Conservation (phyloP, 1,140 invertebrate species). For the Microvelia longipes region DNA sequence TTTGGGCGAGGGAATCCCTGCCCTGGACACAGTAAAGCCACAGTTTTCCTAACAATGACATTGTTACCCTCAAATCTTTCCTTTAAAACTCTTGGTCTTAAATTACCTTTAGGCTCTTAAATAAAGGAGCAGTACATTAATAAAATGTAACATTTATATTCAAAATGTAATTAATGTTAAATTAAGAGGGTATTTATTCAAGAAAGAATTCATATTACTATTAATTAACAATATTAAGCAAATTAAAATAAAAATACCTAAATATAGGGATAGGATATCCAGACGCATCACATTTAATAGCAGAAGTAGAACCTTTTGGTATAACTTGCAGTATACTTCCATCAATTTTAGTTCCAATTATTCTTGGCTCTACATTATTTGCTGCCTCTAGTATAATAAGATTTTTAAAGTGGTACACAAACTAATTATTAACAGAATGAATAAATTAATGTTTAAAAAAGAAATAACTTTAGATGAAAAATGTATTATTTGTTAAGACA, state of each 20-base stretch:
- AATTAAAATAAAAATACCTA: conserved; percentile 15
- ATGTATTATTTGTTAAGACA: too few species aligned
- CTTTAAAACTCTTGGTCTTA: conserved; percentile 44
- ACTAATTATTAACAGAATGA: too few species aligned
- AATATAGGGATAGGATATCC: conserved; percentile 25
- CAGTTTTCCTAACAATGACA: conserved; percentile 20
- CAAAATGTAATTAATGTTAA: not conserved
- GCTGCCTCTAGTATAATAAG: conserved; percentile 20
- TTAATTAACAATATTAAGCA: conserved; percentile 17
- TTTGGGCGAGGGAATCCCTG: conserved; percentile 36
- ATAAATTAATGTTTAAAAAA: too few species aligned
- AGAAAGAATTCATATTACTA: too few species aligned
- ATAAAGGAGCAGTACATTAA: conserved; percentile 4
- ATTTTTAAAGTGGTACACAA: too few species aligned
- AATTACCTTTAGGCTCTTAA: conserved; percentile 49
- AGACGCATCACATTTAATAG: conserved; percentile 23
- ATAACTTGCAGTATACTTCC: conserved; percentile 22
- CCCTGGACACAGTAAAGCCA: conserved; percentile 38
- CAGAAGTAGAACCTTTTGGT: conserved; percentile 12
- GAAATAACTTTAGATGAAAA: too few species aligned
- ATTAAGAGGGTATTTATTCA: too few species aligned
- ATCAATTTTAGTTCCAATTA: conserved; percentile 20
- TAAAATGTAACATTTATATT: not conserved
- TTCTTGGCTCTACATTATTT: conserved; percentile 21
- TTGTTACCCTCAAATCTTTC: conserved; percentile 37